Evolutionary conservation across 2,113 vertebrate species (phyloP), one percentile per base, ranked within the genome.

Genomic region (Atrichornis clamosus): DNA sequence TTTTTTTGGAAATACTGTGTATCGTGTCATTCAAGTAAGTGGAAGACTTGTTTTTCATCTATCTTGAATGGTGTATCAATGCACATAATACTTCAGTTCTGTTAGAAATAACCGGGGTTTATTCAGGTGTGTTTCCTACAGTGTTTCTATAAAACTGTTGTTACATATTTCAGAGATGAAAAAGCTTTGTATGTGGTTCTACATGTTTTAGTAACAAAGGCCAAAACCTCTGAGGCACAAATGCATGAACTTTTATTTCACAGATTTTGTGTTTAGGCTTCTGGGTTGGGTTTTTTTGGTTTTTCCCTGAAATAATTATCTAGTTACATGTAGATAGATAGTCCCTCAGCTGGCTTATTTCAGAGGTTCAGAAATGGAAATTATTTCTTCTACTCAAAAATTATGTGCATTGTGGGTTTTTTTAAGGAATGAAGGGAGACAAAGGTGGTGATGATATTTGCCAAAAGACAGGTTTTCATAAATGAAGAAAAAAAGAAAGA

Each of bases 401-500:
- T 47, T 42, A 42, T 22, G 4, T 9, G 5, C 39, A 37, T 8
- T 68, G 44, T n/a, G 6, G 3, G 3, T 46, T 16, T 84, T 70
- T 44, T 84, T 74, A 91, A 63, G 74, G 19, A 83, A 18, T 39
- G 27, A 74, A 60, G 18, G 30, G 67, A 18, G 41, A 64, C 14
- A 53, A 32, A 74, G 50, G 10, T 76, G 8, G 6, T 62, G 42
- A 33, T 52, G 1, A 32, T 60, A 77, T 53, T 90, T 73, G 26
- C 35, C 56, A 3, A 7, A 28, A n/a, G 3, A 10, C 1, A 3
- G 23, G 9, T 39, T 84, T 64, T 55, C 7, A 6, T 37, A 17
- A 49, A n/a, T 1, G 1, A 67, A 67, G 12, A 9, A 5, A 17
- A 32, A 26, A 4, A 3, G 24, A 28, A 4, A 6, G 44, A 5